Percentiles rank a stretch among this genome's conserved stretches.
Conservation (phyloP, 2,888 invertebrate species). For the Falcaria lacertinaria region DNA sequence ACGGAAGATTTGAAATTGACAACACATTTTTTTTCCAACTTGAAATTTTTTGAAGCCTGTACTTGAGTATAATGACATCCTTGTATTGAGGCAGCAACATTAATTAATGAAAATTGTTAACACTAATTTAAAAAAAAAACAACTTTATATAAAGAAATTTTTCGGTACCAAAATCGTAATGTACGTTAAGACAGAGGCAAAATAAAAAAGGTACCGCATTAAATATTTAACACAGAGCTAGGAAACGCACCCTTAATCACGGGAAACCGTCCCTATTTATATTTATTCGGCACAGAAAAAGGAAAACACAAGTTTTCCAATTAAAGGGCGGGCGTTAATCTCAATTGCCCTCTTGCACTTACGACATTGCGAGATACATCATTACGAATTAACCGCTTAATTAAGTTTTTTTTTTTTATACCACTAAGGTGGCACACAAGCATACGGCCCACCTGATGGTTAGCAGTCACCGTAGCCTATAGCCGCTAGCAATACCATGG, state of each 20-base stretch:
- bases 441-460: too few relatives aligned
- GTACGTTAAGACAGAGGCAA: neutral
- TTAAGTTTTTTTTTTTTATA: neutral
- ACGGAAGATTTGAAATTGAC: too few relatives aligned
- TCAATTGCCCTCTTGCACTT: conserved; percentile 36
- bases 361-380: conserved; percentile 32
- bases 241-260: conserved; percentile 7
- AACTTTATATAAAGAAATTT: neutral
- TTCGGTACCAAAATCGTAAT: too few relatives aligned
- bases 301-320: conserved; percentile 44
- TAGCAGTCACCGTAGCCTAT: too few relatives aligned
- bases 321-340: conserved; percentile 55
- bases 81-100: too few relatives aligned
- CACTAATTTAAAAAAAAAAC: neutral
- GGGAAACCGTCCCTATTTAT: conserved; percentile 27
- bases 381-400: conserved; percentile 27
- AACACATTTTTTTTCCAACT: too few relatives aligned
- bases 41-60: too few relatives aligned
- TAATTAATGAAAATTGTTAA: too few relatives aligned
- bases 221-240: neutral
- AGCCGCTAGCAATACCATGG: too few relatives aligned
- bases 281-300: conserved; percentile 27
- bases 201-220: neutral
- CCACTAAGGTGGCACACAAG: too few relatives aligned
- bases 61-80: too few relatives aligned